Evolutionary conservation across 2,113 vertebrate species (phyloP).

Genomic region (Rhinoptilus africanus): DNA sequence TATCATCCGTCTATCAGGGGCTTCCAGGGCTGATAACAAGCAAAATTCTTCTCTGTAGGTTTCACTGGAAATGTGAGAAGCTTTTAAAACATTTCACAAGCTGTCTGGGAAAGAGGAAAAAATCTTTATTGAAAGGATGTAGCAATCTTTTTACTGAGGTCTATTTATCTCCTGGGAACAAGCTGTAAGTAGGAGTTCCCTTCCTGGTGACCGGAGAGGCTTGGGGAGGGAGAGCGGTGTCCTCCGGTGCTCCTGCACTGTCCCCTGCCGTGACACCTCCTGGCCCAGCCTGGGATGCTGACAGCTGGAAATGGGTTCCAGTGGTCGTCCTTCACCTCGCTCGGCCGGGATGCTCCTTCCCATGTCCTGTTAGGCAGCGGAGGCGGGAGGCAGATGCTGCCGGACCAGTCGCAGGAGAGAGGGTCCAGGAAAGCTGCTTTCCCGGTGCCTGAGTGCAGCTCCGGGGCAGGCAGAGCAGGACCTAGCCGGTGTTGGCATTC

Average conservation of each 20-base stretch:
- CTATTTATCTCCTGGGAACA: constrained; percentile 79
- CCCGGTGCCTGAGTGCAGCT: neutral
- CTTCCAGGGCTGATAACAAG: constrained; percentile 83
- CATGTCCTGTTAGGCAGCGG: accelerated
- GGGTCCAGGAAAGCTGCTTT: neutral
- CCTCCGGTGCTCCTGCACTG: neutral
- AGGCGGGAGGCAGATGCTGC: neutral
- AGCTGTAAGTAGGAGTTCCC: constrained; percentile 75
- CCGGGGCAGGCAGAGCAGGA: neutral
- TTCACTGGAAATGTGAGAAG: constrained; percentile 82
- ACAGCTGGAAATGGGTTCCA: neutral
- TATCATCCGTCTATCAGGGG: constrained; percentile 80
- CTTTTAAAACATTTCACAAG: constrained; percentile 84
- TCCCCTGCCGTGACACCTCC: neutral
- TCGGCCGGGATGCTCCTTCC: accelerated
- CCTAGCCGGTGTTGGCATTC: neutral
- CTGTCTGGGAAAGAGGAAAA: constrained; percentile 79
- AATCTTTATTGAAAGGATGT: constrained; percentile 85
- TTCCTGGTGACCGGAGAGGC: constrained; percentile 29
- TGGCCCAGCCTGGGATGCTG: neutral
- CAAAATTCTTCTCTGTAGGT: constrained; percentile 79
- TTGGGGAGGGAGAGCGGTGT: neutral
- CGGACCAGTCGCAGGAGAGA: accelerated
- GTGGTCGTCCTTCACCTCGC: neutral
- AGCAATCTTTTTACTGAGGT: constrained; percentile 79